Evolutionary conservation across 2,113 vertebrate genomes (phyloP).

Genomic region (Notiomystis cincta): DNA sequence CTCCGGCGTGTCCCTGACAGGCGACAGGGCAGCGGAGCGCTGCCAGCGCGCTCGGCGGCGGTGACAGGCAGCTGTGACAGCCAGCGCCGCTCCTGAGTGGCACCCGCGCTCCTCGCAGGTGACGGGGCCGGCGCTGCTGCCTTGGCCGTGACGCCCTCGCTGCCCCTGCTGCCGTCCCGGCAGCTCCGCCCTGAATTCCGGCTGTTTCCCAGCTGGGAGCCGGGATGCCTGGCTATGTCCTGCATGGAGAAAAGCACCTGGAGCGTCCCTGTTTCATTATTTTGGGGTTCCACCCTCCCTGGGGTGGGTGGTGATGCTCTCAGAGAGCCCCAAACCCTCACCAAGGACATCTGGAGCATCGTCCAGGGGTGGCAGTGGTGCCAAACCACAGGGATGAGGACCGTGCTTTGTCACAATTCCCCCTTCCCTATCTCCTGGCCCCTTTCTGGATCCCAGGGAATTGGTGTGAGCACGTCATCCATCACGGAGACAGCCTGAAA

Average conservation of each 20-base stretch:
- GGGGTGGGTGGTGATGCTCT: neutral
- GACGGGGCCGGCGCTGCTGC: neutral
- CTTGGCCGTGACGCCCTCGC: neutral
- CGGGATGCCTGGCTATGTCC: neutral
- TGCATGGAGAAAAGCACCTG: neutral
- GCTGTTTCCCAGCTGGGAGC: rapidly evolving
- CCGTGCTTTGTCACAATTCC: rapidly evolving
- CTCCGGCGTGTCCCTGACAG: constrained; percentile 34
- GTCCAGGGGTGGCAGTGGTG: rapidly evolving
- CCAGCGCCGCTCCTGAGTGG: neutral
- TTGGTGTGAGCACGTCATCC: neutral
- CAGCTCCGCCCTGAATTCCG: neutral
- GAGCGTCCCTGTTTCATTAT: rapidly evolving
- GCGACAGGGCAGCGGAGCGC: neutral
- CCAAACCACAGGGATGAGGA: rapidly evolving
- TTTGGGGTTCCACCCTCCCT: neutral
- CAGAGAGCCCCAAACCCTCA: neutral
- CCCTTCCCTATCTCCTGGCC: neutral
- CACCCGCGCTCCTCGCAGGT: neutral
- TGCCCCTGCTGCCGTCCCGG: neutral
- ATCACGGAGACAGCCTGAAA: neutral
- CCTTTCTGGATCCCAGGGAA: neutral
- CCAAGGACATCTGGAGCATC: neutral
- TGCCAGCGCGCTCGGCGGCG: neutral
- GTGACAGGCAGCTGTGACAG: constrained; percentile 59